These are phyloP conservation scores for Arvicanthis niloticus DNA, from an alignment of 2,113 vertebrate genomes.

Conservation along the genomic window DNA sequence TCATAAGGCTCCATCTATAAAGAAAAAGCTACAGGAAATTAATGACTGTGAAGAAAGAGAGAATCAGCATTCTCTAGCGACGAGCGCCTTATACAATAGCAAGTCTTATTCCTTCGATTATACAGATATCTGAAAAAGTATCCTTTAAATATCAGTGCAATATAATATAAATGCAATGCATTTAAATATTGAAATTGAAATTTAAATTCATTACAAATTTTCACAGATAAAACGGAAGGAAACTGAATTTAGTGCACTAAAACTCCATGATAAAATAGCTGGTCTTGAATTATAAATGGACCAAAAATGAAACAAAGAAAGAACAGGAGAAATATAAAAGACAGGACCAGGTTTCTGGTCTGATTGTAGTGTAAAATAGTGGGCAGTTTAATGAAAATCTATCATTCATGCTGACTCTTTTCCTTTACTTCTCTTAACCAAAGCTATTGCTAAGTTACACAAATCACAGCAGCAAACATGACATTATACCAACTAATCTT, in stretches of 20 bases:
- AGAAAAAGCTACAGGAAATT: neutral
- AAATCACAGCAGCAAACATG: neutral
- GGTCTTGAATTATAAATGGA: neutral
- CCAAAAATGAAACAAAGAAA: neutral
- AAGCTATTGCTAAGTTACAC: neutral
- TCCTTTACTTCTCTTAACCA: neutral
- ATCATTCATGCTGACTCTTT: neutral
- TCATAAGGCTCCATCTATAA: neutral
- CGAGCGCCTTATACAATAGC: too few species aligned
- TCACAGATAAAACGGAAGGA: neutral
- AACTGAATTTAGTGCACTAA: neutral
- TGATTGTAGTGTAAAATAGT: neutral
- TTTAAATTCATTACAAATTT: neutral
- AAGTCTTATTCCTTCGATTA: neutral
- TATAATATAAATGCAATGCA: neutral
- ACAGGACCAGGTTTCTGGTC: neutral
- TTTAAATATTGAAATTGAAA: neutral
- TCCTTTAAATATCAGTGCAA: neutral
- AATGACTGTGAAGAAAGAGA: neutral
- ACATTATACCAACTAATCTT: neutral
- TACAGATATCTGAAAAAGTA: neutral
- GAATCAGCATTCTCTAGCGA: neutral
- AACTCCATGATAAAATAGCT: neutral
- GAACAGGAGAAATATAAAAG: neutral
- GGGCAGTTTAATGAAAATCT: neutral